A percentile compares a stretch with the other conserved stretches of the same genome.
These are phyloP conservation scores for Aplysia californica DNA, from an alignment of 1,140 invertebrate genomes.

Conservation along the genomic window DNA sequence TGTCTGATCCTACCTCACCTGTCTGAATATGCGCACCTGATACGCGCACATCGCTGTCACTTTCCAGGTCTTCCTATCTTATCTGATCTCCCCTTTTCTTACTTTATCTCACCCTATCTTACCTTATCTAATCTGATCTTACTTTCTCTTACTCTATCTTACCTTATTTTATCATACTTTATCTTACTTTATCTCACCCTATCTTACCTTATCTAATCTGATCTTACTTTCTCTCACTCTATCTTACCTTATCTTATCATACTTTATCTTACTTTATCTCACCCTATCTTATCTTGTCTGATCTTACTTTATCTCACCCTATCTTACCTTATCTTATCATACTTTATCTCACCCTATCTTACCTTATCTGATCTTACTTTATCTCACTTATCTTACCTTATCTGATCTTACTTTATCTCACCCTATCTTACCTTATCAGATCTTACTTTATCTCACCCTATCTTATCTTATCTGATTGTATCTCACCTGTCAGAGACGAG, in stretches of 20 bases:
- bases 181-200: no score
- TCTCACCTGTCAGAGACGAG: slow-evolving; percentile 49
- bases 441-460: not conserved
- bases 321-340: not conserved
- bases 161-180: no score
- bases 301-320: slow-evolving; percentile 73
- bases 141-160: not conserved
- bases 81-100: not conserved
- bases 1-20: slow-evolving; percentile 21
- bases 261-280: not conserved
- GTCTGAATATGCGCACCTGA: no score
- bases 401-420: not conserved
- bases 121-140: not conserved
- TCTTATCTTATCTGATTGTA: not conserved
- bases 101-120: not conserved
- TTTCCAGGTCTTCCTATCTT: no score
- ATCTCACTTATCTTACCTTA: no score
- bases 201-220: not conserved
- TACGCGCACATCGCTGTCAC: no score
- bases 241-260: not conserved
- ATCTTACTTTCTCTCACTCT: not conserved
- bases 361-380: slow-evolving; percentile 47
- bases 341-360: not conserved
- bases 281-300: no score
- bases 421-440: not conserved